Conservation (phyloP, 1,140 invertebrate genomes). For the Apis laboriosa region DNA sequence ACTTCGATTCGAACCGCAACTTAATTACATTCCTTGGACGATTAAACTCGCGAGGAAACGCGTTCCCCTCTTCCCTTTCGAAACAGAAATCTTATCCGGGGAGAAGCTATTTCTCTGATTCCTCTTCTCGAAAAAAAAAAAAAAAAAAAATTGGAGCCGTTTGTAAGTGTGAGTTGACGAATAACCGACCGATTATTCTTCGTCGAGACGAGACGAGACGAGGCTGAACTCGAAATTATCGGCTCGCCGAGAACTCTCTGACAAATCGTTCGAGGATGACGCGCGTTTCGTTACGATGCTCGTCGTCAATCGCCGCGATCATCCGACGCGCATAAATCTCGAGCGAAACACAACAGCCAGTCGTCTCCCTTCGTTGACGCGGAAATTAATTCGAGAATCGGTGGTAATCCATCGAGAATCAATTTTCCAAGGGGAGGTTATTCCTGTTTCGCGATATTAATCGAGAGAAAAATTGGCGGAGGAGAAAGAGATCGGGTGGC, state of each 20-base stretch:
- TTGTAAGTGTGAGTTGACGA: constrained; percentile 34
- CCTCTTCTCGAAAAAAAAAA: neutral
- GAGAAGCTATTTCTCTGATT: too few relatives aligned
- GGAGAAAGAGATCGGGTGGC: constrained; percentile 15
- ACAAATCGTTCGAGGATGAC: constrained; percentile 64
- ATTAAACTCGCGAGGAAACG: constrained; percentile 2
- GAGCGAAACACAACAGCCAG: neutral
- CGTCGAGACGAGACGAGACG: constrained; percentile 10
- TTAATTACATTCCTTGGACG: constrained; percentile 17
- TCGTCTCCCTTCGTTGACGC: neutral
- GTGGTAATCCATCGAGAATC: constrained; percentile 5
- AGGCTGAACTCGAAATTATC: constrained; percentile 49
- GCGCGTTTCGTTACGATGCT: neutral
- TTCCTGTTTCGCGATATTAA: constrained; percentile 29
- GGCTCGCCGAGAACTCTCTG: constrained; percentile 9
- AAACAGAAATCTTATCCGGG: neutral
- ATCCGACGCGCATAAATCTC: constrained; percentile 23
- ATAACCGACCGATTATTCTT: constrained; percentile 54
- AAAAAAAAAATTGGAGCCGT: too few relatives aligned
- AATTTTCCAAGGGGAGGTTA: neutral
- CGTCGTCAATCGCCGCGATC: constrained; percentile 2
- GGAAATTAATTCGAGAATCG: constrained; percentile 22
- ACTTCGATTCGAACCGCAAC: too few relatives aligned
- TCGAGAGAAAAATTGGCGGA: constrained; percentile 16
- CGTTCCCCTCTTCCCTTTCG: too few relatives aligned